Evolutionary conservation across 2,888 invertebrate genomes (phyloP).

Genomic region (Athrips mouffetella): DNA sequence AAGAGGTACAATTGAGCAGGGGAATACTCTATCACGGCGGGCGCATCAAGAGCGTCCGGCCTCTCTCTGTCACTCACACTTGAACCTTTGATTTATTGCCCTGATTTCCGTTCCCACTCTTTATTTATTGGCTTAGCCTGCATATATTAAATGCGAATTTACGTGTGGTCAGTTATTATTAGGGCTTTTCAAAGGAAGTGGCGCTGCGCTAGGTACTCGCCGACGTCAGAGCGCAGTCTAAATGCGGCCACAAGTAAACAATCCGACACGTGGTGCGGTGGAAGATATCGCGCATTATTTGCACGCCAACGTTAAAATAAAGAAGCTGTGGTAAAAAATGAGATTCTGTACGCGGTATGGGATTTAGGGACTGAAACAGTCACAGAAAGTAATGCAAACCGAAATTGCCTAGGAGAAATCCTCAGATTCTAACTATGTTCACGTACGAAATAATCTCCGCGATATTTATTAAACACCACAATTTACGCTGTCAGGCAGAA

Average conservation of each 20-base stretch:
- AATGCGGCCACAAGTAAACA: conserved; percentile 29
- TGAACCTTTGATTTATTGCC: conserved; percentile 46
- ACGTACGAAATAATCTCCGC: no score
- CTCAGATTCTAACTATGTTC: no score
- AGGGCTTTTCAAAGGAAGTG: conserved; percentile 30
- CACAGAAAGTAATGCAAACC: no score
- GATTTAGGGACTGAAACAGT: no score
- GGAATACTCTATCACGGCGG: conserved; percentile 33
- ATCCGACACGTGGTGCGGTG: conserved; percentile 18
- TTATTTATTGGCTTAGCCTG: conserved; percentile 16
- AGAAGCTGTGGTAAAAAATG: no score
- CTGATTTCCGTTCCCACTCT: conserved; percentile 47
- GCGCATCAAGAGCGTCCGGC: conserved; percentile 36
- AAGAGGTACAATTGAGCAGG: conserved; percentile 16
- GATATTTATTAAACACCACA: no score
- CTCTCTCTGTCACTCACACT: conserved; percentile 51
- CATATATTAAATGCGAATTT: conserved; percentile 24
- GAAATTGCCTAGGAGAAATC: no score
- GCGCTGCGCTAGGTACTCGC: conserved; percentile 18
- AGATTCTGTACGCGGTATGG: no score
- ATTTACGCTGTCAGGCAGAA: no score
- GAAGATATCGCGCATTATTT: conserved; percentile 7
- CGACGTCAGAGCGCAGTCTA: conserved; percentile 23
- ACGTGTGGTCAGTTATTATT: conserved; percentile 21
- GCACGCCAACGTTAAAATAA: conserved; percentile 33